A percentile compares a stretch with the other conserved stretches of the same genome.
Conservation (phyloP, 2,113 vertebrate species). For the Myotis brandtii region DNA sequence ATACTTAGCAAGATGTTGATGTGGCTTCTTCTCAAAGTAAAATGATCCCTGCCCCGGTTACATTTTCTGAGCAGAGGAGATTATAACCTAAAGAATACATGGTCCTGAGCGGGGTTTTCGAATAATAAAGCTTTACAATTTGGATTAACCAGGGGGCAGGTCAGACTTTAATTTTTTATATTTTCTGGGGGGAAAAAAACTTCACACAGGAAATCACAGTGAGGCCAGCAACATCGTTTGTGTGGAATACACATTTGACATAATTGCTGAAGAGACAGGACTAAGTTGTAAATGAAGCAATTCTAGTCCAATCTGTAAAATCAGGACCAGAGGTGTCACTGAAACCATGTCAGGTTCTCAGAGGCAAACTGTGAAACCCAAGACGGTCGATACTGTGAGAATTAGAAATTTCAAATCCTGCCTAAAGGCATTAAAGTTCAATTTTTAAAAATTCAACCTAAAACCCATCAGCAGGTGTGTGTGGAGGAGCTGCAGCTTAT, state of each 20-base stretch:
- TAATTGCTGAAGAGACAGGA: not conserved
- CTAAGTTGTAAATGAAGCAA: not conserved
- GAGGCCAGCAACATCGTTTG: conserved; percentile 12
- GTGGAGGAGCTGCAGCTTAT: not conserved
- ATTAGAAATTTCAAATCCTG: not conserved
- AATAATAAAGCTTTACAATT: conserved; percentile 32
- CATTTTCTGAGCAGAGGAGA: conserved; percentile 21
- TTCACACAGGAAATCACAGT: not conserved
- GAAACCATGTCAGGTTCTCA: not conserved
- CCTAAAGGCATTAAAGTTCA: not conserved
- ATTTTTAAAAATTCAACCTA: not conserved
- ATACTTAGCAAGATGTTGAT: not conserved
- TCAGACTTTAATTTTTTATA: conserved; percentile 40
- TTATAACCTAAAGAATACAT: conserved; percentile 43
- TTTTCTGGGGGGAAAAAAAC: not conserved
- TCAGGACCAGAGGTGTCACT: not conserved
- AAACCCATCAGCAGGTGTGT: not conserved
- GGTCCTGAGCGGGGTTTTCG: conserved; percentile 38
- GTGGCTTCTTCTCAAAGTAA: conserved; percentile 36
- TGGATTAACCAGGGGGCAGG: not conserved
- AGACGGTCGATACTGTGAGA: not conserved
- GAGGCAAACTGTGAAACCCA: not conserved
- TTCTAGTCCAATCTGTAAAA: not conserved
- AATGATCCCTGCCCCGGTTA: not conserved
- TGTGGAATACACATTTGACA: conserved; percentile 24